These are phyloP conservation scores for Blastobasis adustella DNA, from an alignment of 2,888 invertebrate genomes.

Conservation along the genomic window DNA sequence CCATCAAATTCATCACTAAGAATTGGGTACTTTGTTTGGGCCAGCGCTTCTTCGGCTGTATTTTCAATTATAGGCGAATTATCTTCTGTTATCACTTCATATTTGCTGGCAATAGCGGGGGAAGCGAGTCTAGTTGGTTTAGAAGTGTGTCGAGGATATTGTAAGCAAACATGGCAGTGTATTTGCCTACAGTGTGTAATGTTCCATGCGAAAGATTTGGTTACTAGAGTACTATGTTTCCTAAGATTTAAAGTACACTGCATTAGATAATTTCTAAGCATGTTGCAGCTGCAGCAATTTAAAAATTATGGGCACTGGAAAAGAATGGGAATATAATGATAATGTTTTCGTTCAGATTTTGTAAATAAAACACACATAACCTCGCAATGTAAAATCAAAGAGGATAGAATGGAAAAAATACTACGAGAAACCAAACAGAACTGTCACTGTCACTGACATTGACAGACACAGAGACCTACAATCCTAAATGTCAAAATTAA, in stretches of 20 bases:
- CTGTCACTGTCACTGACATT: no score
- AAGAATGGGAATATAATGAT: no score
- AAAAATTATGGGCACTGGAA: background rate
- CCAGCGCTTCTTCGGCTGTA: slow-evolving; percentile 78
- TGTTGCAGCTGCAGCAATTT: background rate
- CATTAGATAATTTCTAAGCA: background rate
- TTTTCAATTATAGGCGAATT: slow-evolving; percentile 82
- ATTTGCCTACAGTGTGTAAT: slow-evolving; percentile 38
- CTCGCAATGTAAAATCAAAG: no score
- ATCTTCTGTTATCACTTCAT: slow-evolving; percentile 81
- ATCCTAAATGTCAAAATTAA: no score
- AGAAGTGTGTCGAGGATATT: slow-evolving; percentile 48
- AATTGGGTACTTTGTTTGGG: slow-evolving; percentile 39
- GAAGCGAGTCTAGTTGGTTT: slow-evolving; percentile 49
- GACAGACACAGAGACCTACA: no score
- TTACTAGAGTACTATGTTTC: slow-evolving; percentile 1
- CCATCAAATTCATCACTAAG: slow-evolving; percentile 78
- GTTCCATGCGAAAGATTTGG: slow-evolving; percentile 20
- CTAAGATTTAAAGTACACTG: slow-evolving; percentile 14
- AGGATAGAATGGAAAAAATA: no score
- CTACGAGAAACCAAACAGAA: no score
- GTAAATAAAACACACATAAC: no score
- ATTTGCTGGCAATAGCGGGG: slow-evolving; percentile 74
- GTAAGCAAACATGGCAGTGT: slow-evolving; percentile 48
- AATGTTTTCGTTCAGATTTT: no score